Conservation (phyloP, 2,888 invertebrate species). For the Tetranychus piercei region DNA sequence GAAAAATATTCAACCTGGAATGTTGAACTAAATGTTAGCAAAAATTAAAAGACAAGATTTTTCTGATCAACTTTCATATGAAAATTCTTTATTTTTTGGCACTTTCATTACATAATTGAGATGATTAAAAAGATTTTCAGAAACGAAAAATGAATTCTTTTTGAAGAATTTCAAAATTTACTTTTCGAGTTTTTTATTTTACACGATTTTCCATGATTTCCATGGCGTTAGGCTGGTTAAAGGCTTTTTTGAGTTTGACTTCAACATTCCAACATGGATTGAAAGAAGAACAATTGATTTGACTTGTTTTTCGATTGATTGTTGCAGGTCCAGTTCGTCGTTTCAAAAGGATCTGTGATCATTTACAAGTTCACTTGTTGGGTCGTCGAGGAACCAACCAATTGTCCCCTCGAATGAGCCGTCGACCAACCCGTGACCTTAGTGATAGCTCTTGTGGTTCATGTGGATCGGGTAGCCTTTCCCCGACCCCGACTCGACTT, state of each 20-base stretch:
- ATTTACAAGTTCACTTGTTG: slow-evolving; percentile 68
- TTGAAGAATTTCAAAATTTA: too few species aligned
- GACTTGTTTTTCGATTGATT: not conserved
- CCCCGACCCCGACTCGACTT: slow-evolving; percentile 29
- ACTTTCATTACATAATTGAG: not conserved
- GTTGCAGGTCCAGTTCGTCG: slow-evolving; percentile 70
- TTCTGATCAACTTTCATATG: slow-evolving; percentile 4
- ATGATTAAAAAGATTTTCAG: too few species aligned
- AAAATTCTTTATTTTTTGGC: not conserved
- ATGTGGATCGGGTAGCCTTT: slow-evolving; percentile 46
- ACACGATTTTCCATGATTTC: not conserved
- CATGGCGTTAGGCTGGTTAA: too few species aligned
- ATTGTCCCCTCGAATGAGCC: slow-evolving; percentile 31
- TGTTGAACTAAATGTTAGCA: not conserved
- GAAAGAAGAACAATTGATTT: not conserved
- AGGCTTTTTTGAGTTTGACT: too few species aligned
- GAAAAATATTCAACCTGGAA: not conserved
- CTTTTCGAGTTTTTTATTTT: too few species aligned
- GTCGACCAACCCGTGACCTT: slow-evolving; percentile 44
- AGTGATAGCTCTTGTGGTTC: slow-evolving; percentile 51
- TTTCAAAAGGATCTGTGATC: slow-evolving; percentile 85
- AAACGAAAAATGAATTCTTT: too few species aligned
- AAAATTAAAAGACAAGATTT: not conserved
- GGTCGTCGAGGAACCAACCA: slow-evolving; percentile 32
- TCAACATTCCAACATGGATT: too few species aligned